These are phyloP conservation scores for Chrysotoxum bicinctum DNA, from an alignment of 2,888 invertebrate genomes.

Conservation along the genomic window DNA sequence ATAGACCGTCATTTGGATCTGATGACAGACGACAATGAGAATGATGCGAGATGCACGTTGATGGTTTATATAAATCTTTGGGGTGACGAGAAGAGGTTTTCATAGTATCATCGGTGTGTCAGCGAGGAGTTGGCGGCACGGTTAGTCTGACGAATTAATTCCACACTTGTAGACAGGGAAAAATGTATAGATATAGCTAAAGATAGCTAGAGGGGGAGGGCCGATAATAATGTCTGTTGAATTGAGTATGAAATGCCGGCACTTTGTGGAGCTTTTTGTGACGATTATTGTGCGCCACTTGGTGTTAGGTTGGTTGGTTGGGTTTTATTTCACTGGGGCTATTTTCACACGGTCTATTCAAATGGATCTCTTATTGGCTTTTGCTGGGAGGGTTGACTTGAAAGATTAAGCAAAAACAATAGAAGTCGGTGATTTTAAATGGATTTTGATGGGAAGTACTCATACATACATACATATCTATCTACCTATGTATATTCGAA, in stretches of 20 bases:
- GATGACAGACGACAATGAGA: constrained; percentile 7
- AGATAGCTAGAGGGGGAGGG: background rate
- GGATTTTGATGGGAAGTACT: background rate
- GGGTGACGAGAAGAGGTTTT: constrained; percentile 4
- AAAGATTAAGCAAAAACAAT: background rate
- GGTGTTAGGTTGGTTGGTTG: constrained; percentile 46
- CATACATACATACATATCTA: no score
- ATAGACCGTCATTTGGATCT: constrained; percentile 29
- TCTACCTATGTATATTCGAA: no score
- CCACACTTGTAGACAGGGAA: constrained; percentile 23
- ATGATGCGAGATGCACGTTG: background rate
- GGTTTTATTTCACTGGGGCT: constrained; percentile 20
- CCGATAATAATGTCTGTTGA: constrained; percentile 3
- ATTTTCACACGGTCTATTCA: constrained; percentile 56
- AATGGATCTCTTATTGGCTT: background rate
- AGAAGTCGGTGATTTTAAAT: background rate
- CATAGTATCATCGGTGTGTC: constrained; percentile 14
- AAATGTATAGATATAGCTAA: background rate
- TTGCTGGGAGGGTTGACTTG: background rate
- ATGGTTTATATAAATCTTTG: constrained; percentile 6
- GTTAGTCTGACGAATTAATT: constrained; percentile 50
- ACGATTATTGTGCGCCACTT: constrained; percentile 46
- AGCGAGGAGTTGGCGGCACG: background rate
- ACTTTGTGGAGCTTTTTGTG: constrained; percentile 38
- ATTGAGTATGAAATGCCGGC: constrained; percentile 28